A percentile compares a stretch with the other conserved stretches of the same genome.
These are phyloP conservation scores for Pipra filicauda DNA, from an alignment of 2,113 vertebrate genomes.

Conservation along the genomic window DNA sequence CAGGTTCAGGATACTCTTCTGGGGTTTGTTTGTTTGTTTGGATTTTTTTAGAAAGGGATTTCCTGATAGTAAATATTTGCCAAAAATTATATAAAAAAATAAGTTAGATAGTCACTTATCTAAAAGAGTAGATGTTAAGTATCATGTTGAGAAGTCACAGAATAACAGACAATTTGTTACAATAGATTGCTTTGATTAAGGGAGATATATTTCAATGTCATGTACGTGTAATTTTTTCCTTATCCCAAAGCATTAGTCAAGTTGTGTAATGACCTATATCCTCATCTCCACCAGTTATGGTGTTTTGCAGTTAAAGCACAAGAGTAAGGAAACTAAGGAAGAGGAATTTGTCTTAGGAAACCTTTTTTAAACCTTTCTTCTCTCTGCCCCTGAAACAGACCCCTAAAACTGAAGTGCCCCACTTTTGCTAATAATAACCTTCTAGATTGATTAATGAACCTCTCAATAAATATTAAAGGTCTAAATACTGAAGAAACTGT, in stretches of 20 bases:
- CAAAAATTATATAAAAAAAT: not conserved
- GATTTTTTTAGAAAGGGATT: not conserved
- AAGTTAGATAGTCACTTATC: not conserved
- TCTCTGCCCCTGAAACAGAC: not conserved
- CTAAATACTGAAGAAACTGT: not conserved
- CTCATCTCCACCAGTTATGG: not conserved
- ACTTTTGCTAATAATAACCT: not conserved
- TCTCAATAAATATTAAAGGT: not conserved
- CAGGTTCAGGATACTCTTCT: not conserved
- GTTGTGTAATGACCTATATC: not conserved
- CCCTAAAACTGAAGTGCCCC: not conserved
- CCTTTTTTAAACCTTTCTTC: not conserved
- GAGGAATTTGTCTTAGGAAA: not conserved
- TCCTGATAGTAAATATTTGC: not conserved
- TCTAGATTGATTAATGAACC: not conserved
- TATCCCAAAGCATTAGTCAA: not conserved
- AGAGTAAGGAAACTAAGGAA: not conserved
- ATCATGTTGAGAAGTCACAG: not conserved
- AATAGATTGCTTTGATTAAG: not conserved
- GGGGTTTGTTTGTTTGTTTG: too few species aligned
- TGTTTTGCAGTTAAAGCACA: not conserved
- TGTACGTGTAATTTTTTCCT: not conserved
- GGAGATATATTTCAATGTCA: not conserved
- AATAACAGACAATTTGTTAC: not conserved
- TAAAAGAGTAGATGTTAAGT: not conserved